Base-by-base conservation (phyloP, 2,113 vertebrate species). In the Pimephales promelas region DNA sequence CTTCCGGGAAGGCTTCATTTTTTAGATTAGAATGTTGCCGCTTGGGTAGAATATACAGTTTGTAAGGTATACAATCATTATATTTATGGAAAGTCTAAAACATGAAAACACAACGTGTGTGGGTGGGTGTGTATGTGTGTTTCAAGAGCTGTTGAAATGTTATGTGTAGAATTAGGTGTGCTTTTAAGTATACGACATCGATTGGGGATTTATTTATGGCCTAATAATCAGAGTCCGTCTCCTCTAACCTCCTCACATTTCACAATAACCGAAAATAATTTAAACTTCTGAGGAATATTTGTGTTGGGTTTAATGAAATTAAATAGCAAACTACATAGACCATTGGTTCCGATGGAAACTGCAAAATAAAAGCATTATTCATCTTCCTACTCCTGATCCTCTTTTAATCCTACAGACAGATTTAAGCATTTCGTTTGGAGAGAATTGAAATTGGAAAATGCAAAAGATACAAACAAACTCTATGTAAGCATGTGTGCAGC, bases 241-340 rank as follows among this genome's bases (percentile, higher is more conserved):
- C 62, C 31, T 66, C 62, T 31, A 66, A 66, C 62, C 28, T 3
- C 16, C 62, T 20, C 31, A 66, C 62, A 36, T 4, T 68, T 68
- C 3, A 1, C 62, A 68, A 31, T 68, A 18, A 20, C 9, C 3
- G 9, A 5, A 20, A 68, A 68, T 68, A 68, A 68, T n/a, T 40
- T 10, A 40, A 4, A 68, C 34, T 68, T 68, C 64, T n/a, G 31
- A 68, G 34, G 64, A 68, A 68, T 68, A 22, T 68, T 68, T 68
- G 18, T 68, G 64, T n/a, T 22, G 20, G 64, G 64, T 40, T 20
- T 40, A 66, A 36, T 36, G 10, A 40, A n/a, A 40, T 68, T 5
- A 40, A n/a, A 68, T 68, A 9, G 0, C 36, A 40, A 40, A 40
- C 64, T 40, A 40, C 64, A 64, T 31, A 34, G 16, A 66, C 62